Evolutionary conservation across 2,113 vertebrate species (phyloP).

Genomic region (Pipra filicauda): DNA sequence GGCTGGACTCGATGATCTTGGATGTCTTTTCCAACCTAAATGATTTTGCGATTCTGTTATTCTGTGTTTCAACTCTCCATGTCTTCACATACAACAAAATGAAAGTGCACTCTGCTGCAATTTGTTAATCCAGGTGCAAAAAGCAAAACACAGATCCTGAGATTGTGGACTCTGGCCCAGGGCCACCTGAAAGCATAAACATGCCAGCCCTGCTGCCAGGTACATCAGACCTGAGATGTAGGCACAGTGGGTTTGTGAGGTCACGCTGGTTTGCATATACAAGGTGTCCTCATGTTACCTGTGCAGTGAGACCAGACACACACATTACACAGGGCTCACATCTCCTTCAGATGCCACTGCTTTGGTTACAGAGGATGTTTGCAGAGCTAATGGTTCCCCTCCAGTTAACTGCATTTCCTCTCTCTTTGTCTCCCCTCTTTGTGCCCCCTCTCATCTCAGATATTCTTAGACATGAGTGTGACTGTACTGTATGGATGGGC

Average conservation of each 20-base stretch:
- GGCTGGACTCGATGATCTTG: not conserved
- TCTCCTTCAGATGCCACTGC: not conserved
- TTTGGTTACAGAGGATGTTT: not conserved
- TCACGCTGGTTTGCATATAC: not conserved
- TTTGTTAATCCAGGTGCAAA: not conserved
- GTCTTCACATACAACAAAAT: not conserved
- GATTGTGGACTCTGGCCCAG: not conserved
- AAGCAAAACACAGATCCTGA: not conserved
- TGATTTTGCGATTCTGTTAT: not conserved
- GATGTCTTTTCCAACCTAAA: not conserved
- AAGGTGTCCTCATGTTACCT: not conserved
- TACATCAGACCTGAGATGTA: not conserved
- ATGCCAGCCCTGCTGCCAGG: not conserved
- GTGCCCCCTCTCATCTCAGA: not conserved
- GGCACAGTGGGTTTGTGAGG: rapidly evolving
- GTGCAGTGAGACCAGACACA: not conserved
- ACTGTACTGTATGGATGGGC: not conserved
- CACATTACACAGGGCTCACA: not conserved
- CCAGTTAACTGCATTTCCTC: not conserved
- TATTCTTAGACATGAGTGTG: not conserved
- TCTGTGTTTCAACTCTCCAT: not conserved
- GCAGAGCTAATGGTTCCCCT: not conserved
- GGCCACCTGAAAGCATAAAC: not conserved
- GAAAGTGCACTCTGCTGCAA: not conserved
- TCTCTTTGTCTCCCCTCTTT: not conserved